These are phyloP conservation scores for Augochlorella aurata DNA, from an alignment of 2,888 invertebrate species.

Conservation along the genomic window DNA sequence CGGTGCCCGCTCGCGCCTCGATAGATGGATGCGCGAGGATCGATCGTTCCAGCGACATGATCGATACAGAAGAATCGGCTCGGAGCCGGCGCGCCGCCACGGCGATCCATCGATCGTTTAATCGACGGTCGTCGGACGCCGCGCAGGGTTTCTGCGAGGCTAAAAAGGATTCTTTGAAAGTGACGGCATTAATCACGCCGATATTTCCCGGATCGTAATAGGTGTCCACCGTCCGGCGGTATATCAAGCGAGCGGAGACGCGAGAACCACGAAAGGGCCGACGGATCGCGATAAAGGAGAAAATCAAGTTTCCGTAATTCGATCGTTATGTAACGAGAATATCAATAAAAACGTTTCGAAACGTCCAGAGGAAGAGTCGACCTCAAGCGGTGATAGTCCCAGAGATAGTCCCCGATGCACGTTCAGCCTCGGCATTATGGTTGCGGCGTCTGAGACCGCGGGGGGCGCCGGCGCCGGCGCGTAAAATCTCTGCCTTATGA, in stretches of 20 bases:
- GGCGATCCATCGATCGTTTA: conserved; percentile 40
- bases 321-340: conserved; percentile 61
- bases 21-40: conserved; percentile 49
- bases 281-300: conserved; percentile 3
- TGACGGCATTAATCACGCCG: conserved; percentile 29
- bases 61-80: conserved; percentile 52
- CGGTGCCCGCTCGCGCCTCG: conserved; percentile 19
- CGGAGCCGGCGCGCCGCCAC: conserved; percentile 20
- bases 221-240: neutral
- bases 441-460: conserved; percentile 82
- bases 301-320: conserved; percentile 46
- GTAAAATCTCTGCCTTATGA: conserved; percentile 81
- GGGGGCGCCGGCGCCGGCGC: conserved; percentile 82
- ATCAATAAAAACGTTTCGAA: conserved; percentile 62
- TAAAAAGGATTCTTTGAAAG: neutral
- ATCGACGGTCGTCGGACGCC: conserved; percentile 14
- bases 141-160: neutral
- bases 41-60: conserved; percentile 55
- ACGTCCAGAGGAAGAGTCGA: conserved; percentile 45
- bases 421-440: conserved; percentile 75
- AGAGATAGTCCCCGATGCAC: conserved; percentile 63
- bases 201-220: conserved; percentile 24
- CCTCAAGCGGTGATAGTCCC: conserved; percentile 73
- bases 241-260: neutral
- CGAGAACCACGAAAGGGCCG: neutral